Base-by-base conservation (phyloP, 37 sponge, comb jelly and placozoan genomes). In the Trichoplax adhaerens region DNA sequence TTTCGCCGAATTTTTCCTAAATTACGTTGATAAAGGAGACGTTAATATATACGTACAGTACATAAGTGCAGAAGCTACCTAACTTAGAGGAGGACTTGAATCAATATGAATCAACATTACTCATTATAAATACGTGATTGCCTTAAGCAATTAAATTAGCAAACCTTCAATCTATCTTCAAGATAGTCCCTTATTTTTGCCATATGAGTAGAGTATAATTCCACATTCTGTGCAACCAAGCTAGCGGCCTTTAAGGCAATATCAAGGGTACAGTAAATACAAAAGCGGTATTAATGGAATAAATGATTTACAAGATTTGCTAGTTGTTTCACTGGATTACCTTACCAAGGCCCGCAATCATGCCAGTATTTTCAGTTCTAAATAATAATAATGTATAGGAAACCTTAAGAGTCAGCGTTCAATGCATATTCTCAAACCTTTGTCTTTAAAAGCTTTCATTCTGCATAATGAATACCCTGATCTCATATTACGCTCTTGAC, bases 291-390 rank as follows among this genome's bases (percentile, higher is more conserved):
- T 5, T 49, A 7, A 57, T 5, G 29, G 47, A 12, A 3, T 2
- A 8, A 51, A 50, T 1, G 2, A 1, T 63, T 29, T 10, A 8
- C 1, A n/a, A 67, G 50, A 1, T 2, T 1, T 65, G 48, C 46
- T 6, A 74, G 46, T 3, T 74, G 50, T 70, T 7, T 3, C 12
- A 66, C 6, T 47, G 5, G 53, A 65, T 48, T 12, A 81, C 82
- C 77, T 68, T 78, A 2, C 84, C 91, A 51, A 89, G 67, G 53
- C 94, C 94, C 56, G 86, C 94, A n/a, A 94, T 88, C 89, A 88
- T 88, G 4, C 80, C 84, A 50, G 86, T 85, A 61, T 94, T 88
- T 68, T 94, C 89, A 69, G 94, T 94, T n/a, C 94, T 86, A 72
- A n/a, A 71, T 53, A 12, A 8, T 8, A n/a, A 10, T 29, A 29